Base-by-base conservation (phyloP, 2,113 vertebrate genomes). In the Hiodon alosoides region DNA sequence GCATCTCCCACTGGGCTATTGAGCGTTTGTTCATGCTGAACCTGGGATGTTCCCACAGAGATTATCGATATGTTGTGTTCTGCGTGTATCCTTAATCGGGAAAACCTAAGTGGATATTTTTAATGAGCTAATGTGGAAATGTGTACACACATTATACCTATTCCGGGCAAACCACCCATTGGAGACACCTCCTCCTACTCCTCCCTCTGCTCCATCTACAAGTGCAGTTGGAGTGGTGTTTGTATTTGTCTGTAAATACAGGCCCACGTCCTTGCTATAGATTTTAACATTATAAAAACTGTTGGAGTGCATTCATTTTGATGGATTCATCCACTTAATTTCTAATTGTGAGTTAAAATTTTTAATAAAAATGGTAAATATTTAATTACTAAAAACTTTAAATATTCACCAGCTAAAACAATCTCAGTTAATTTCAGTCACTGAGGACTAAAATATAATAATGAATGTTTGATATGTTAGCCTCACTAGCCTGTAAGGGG, bases 371-470 rank as follows among this genome's bases (percentile, higher is more conserved):
- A 54, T 74, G 50, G 73, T 55, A 66, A 53, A 53, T 31, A 65
- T 53, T 73, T 73, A 13, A 73, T 65, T 55, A 73, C 50, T 51
- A 61, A 65, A 52, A 73, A 16, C 61, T 64, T 73, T 46, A 73
- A 69, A 71, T 59, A 71, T 71, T 71, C 69, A 71, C 11, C 55
- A 71, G 10, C 52, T 59, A 65, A 77, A 54, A 57, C 48, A 71
- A 47, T 76, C 47, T 52, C 65, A 60, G 66, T 72, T 47, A 71
- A 72, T 72, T 59, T 74, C 73, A 66, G 73, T 58, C n/a, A 65
- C 75, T 58, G 61, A 67, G 50, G 62, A 72, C 55, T 72, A 59
- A 72, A 72, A 77, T 46, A 67, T 7, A 77, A 77, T 72, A 73
- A 73, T 14, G 57, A 47, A 73, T 73, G 16, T 11, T 50, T 72